Conservation (phyloP, 2,888 invertebrate genomes). For the Acronicta alni region DNA sequence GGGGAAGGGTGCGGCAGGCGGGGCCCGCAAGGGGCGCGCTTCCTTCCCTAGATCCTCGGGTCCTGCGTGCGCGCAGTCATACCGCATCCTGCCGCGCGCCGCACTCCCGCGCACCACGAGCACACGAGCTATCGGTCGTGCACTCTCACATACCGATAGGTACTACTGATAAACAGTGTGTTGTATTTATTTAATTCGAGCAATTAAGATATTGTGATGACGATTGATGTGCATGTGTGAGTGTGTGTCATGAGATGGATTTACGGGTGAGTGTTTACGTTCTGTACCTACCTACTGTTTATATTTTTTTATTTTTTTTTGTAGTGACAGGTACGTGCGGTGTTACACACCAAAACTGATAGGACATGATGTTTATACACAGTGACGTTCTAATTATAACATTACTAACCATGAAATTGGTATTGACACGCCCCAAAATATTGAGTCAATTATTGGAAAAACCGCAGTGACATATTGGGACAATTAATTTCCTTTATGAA, state of each 20-base stretch:
- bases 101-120: conserved; percentile 51
- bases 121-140: conserved; percentile 44
- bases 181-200: conserved; percentile 45
- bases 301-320: conserved; percentile 2
- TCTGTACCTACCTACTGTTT: neutral
- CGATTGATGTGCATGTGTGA: conserved; percentile 63
- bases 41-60: conserved; percentile 40
- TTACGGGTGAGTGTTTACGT: conserved; percentile 70
- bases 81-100: conserved; percentile 60
- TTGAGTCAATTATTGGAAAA: conserved; percentile 25
- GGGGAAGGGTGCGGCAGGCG: conserved; percentile 31
- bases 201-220: conserved; percentile 57
- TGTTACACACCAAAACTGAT: neutral
- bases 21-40: conserved; percentile 30
- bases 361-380: neutral
- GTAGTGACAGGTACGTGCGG: neutral
- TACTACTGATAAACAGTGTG: conserved; percentile 44
- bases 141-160: conserved; percentile 26
- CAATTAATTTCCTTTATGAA: conserved; percentile 8
- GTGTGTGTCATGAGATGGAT: conserved; percentile 77
- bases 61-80: conserved; percentile 55
- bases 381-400: neutral
- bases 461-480: conserved; percentile 1
- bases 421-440: conserved; percentile 6
- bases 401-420: neutral